A percentile compares a stretch with the other conserved stretches of the same genome.
Conservation (phyloP, 2,113 vertebrate species). For the Lycocorax pyrrhopterus region DNA sequence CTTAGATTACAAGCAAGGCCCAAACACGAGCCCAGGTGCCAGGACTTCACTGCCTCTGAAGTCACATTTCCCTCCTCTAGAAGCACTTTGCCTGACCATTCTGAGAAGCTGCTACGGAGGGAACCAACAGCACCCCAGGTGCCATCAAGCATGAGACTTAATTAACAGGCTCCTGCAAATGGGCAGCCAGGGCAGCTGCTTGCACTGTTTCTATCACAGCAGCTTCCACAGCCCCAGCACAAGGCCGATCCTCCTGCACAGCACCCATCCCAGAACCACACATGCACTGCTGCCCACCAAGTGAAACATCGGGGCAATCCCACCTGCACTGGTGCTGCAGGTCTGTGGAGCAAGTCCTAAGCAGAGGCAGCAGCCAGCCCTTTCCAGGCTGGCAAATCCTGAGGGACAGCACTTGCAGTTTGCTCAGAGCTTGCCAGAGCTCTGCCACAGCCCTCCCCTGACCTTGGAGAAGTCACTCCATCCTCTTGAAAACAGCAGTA, state of each 20-base stretch:
- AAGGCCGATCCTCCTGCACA: not conserved
- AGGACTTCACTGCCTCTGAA: not conserved
- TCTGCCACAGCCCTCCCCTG: not conserved
- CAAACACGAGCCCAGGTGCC: not conserved
- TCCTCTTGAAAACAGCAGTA: not conserved
- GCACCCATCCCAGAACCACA: not conserved
- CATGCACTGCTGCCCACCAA: not conserved
- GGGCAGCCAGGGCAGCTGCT: not conserved
- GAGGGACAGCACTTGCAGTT: not conserved
- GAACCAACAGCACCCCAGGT: not conserved
- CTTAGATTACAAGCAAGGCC: not conserved
- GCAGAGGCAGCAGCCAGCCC: not conserved
- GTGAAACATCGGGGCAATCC: not conserved
- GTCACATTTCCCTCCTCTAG: not conserved
- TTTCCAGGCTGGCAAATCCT: not conserved
- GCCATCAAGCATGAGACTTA: not conserved
- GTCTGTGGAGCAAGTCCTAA: not conserved
- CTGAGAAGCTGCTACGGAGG: not conserved
- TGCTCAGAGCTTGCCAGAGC: not conserved
- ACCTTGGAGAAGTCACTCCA: constrained; percentile 32
- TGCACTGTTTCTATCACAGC: not conserved
- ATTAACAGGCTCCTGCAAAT: not conserved
- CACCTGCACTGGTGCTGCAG: not conserved
- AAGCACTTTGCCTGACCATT: not conserved
- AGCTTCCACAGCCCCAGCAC: not conserved